These are phyloP conservation scores for Luidia sarsii DNA, from an alignment of 53 echinoderm and acorn worm species.

Conservation along the genomic window DNA sequence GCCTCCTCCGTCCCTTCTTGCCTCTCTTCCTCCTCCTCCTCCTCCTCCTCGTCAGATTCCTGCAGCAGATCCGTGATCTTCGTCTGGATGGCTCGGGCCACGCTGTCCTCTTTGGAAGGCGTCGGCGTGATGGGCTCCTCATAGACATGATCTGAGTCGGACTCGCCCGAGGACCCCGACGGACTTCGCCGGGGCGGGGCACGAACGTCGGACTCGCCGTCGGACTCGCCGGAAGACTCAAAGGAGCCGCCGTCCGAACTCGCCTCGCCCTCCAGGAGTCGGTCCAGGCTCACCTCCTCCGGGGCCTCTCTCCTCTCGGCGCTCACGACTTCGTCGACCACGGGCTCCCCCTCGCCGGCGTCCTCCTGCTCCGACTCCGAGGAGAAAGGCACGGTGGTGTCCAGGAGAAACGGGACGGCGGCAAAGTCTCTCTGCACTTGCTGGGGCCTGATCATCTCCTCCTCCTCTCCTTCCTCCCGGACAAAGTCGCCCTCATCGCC, in stretches of 20 bases:
- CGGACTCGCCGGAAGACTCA: conserved; percentile 10
- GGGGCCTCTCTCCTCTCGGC: conserved; percentile 22
- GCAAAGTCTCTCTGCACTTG: conserved; percentile 16
- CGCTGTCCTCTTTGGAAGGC: not conserved
- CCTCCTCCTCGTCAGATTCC: conserved; percentile 33
- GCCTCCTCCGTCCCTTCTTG: not conserved
- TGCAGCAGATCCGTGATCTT: conserved; percentile 33
- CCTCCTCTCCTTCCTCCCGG: not conserved
- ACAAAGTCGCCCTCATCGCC: conserved; percentile 9
- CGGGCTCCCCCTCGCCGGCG: conserved; percentile 1
- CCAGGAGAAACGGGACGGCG: not conserved
- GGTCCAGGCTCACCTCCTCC: not conserved
- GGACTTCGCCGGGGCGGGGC: not conserved
- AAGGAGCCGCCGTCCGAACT: not conserved
- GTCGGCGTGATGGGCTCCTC: not conserved
- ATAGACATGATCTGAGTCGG: conserved; percentile 26
- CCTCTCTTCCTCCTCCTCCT: no score
- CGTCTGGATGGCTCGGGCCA: conserved; percentile 14
- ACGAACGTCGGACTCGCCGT: not conserved
- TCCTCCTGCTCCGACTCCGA: conserved; percentile 29
- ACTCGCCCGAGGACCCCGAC: conserved; percentile 26
- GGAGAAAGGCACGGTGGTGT: conserved; percentile 22
- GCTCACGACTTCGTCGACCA: conserved; percentile 22
- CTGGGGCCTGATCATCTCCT: conserved; percentile 14
- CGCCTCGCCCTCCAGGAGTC: not conserved